Base-by-base conservation (phyloP, 1,140 invertebrate species). In the Chelonus insularis region DNA sequence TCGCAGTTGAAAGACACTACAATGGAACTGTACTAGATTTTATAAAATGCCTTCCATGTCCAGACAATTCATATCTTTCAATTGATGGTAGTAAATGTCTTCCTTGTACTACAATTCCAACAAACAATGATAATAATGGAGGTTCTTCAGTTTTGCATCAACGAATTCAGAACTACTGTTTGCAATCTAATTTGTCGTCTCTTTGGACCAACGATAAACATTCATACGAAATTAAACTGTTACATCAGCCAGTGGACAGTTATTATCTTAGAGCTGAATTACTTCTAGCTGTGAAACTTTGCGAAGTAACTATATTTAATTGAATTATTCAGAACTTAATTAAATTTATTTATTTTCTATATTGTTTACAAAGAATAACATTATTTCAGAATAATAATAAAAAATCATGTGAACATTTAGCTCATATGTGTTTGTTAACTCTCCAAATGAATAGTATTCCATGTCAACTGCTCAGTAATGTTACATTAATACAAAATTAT, bases 351-450 rank as follows among this genome's bases (percentile, higher is more conserved):
- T 47, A n/a, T n/a, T 34, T 29, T 45, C 12, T 23, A 41, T 57
- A 68, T 68, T 69, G 43, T 34, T 72, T 82, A 63, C 57, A 84
- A 0, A 43, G 78, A 78, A 80, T 60, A 79, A 77, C 47, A 79
- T 85, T 68, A 71, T n/a, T n/a, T n/a, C n/a, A 43, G 78, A 78
- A 80, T 60, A 79, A 77, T 48, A 79, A 86, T 68, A 71, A 61
- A 45, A 83, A 78, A 16, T 84, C 88, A 4, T 92, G 91, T 68
- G 86, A 91, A 73, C 74, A 86, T 52, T 72, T 92, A 32, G 85
- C 85, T 1, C 91, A 92, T 76, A 82, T 91, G 70, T 92, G 90
- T 70, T 80, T 84, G 0, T 68, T 91, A 20, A 84, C 85, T 1
- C 74, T 89, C 36, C 86, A 80, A 60, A 75, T 78, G 14, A 83